These are phyloP conservation scores for Tenthredo distinguenda DNA, from an alignment of 2,888 invertebrate species.

Conservation along the genomic window DNA sequence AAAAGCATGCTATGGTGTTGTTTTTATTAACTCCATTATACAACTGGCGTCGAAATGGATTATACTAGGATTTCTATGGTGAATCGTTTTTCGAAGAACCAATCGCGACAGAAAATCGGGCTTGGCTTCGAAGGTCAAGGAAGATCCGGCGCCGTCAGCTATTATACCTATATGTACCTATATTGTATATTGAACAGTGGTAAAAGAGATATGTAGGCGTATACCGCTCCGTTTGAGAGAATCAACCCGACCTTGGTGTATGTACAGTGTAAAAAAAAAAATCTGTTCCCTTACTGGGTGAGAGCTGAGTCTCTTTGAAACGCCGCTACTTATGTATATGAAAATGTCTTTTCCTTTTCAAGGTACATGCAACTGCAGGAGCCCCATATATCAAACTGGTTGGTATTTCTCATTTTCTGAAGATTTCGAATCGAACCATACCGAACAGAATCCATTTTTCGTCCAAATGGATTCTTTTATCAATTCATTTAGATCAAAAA, in stretches of 20 bases:
- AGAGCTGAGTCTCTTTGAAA: not conserved
- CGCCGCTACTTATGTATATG: not conserved
- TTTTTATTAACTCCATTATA: not conserved
- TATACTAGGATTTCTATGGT: slow-evolving; percentile 2
- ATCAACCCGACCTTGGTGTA: not conserved
- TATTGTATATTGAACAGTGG: not conserved
- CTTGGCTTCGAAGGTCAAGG: not conserved
- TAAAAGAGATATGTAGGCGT: not conserved
- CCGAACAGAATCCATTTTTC: not conserved
- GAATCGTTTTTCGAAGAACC: not conserved
- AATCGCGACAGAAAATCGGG: not conserved
- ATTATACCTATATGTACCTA: not conserved
- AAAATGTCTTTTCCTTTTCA: not conserved
- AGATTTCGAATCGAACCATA: not conserved
- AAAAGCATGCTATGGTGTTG: not conserved
- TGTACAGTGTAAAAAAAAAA: not conserved
- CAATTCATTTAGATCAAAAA: not conserved
- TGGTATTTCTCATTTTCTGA: not conserved
- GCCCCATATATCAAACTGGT: not conserved
- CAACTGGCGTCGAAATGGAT: not conserved
- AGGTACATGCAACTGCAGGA: not conserved
- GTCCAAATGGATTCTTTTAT: not conserved
- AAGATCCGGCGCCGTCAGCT: not conserved
- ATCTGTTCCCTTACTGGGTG: not conserved
- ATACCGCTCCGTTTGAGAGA: not conserved